Conservation (phyloP, 2,888 invertebrate species). For the Amorpha juglandis region DNA sequence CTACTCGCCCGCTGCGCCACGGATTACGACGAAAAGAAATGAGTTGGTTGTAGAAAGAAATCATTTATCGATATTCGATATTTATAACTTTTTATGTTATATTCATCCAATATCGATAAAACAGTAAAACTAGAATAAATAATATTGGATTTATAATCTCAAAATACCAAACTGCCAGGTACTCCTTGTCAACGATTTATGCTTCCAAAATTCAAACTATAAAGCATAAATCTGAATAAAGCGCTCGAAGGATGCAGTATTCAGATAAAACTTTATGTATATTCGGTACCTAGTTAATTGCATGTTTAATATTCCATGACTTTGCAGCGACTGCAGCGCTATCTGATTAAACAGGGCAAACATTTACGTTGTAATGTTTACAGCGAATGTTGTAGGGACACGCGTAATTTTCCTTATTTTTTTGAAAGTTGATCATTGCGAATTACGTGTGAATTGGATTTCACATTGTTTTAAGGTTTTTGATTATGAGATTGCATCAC, state of each 20-base stretch:
- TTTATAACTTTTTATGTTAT: no score
- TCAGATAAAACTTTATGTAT: not conserved
- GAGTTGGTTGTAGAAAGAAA: no score
- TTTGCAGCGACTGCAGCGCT: conserved; percentile 6
- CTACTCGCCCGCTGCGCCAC: no score
- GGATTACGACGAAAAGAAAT: no score
- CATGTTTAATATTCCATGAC: conserved; percentile 17
- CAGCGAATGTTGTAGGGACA: not conserved
- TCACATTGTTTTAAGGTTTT: not conserved
- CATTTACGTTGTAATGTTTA: conserved; percentile 9
- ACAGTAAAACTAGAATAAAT: no score
- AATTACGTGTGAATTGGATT: not conserved
- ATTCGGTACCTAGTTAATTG: conserved; percentile 8
- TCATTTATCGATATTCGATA: no score
- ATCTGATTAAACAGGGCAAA: conserved; percentile 10
- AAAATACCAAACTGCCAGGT: no score
- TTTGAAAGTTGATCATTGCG: no score
- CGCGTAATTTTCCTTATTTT: conserved; percentile 6
- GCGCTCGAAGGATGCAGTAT: not conserved
- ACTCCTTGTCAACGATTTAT: not conserved
- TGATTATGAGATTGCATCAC: no score
- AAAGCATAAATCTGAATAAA: not conserved
- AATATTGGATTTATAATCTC: no score
- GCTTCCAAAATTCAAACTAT: no score
- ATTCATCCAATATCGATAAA: no score